A percentile compares a stretch with the other conserved stretches of the same genome.
phyloP scores from a whole-genome alignment of 2,113 vertebrate genomes.

The Oriolus oriolus region DNA sequence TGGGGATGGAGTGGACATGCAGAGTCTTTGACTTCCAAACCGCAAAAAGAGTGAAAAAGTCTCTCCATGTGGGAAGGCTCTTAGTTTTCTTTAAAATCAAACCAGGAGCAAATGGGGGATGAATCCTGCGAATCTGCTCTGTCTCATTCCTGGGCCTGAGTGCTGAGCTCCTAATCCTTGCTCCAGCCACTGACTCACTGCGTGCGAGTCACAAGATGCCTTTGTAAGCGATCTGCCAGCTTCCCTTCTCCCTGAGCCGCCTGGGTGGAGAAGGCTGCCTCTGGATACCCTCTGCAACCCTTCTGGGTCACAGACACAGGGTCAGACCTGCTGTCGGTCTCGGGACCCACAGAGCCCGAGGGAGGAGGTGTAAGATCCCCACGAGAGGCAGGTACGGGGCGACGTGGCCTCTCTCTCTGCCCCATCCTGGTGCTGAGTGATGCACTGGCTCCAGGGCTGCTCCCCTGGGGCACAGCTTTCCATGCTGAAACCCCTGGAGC shows the following conservation, averaged over 20 bases:
- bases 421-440: neutral
- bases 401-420: neutral
- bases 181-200: constrained; percentile 50
- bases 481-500: neutral
- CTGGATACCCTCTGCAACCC: neutral
- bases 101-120: neutral
- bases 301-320: neutral
- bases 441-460: neutral
- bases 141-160: neutral
- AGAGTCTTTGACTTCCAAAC: neutral
- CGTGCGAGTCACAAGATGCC: neutral
- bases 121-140: neutral
- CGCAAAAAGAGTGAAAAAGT: neutral
- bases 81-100: neutral
- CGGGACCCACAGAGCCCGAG: fast-evolving
- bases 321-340: fast-evolving
- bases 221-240: neutral
- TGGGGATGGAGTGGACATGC: neutral
- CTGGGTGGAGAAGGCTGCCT: neutral
- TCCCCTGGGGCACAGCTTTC: neutral
- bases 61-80: neutral
- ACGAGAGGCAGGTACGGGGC: fast-evolving
- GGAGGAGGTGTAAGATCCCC: neutral
- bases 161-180: constrained; percentile 9
- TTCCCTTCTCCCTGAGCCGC: neutral